phyloP scores from a whole-genome alignment of 2,888 invertebrate species.

The Mesopsocus fuscifrons region DNA sequence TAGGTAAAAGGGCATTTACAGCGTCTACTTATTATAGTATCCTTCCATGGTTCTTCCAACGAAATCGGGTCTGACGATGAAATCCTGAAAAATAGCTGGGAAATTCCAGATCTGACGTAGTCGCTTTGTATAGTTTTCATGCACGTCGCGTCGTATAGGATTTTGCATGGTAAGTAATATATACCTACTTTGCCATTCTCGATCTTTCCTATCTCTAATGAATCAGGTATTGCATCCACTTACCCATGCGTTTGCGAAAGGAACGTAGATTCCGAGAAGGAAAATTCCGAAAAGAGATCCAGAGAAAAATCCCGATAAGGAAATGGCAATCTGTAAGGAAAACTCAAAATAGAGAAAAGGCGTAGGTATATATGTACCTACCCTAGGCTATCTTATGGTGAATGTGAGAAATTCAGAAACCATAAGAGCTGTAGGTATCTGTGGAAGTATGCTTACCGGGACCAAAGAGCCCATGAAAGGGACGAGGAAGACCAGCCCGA shows the following conservation, averaged over 20 bases:
- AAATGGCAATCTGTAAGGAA: constrained; percentile 24
- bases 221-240: too few species aligned
- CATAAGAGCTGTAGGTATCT: too few species aligned
- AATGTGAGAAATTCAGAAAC: too few species aligned
- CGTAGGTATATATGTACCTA: background rate
- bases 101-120: too few species aligned
- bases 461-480: constrained; percentile 29
- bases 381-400: background rate
- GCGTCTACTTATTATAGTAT: background rate
- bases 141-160: too few species aligned
- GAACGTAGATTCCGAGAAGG: constrained; percentile 27
- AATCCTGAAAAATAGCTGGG: background rate
- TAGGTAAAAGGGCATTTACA: background rate
- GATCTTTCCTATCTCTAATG: too few species aligned
- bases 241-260: constrained; percentile 24
- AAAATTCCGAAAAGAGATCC: constrained; percentile 28
- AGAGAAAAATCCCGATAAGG: constrained; percentile 26
- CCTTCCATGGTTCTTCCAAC: too few species aligned
- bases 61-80: too few species aligned
- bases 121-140: too few species aligned
- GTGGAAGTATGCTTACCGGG: constrained; percentile 24
- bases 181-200: too few species aligned
- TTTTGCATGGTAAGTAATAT: too few species aligned
- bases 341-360: too few species aligned
- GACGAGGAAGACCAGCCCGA: constrained; percentile 28